Evolutionary conservation across 2,113 vertebrate species (phyloP).

Genomic region (Ardeotis arabs): DNA sequence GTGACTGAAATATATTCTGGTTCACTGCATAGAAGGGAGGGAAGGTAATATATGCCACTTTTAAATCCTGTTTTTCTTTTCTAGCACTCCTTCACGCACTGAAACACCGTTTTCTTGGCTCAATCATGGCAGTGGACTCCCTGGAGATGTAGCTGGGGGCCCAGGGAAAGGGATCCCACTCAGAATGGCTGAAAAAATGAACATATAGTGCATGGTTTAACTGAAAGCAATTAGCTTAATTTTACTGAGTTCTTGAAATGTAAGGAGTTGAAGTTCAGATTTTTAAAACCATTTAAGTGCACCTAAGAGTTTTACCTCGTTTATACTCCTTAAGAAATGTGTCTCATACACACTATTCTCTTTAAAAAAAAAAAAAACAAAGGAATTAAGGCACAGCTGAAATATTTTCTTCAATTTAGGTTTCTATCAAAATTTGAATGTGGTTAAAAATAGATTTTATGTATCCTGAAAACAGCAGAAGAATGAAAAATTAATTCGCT

Average conservation of each 20-base stretch:
- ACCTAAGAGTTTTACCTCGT: not conserved
- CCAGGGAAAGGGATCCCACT: not conserved
- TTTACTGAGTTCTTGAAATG: not conserved
- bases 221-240: not conserved
- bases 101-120: not conserved
- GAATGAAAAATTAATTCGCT: not conserved
- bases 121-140: not conserved
- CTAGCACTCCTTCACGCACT: not conserved
- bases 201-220: not conserved
- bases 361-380: not conserved
- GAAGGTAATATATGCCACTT: not conserved
- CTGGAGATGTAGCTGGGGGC: not conserved
- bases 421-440: not conserved
- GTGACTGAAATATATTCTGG: not conserved
- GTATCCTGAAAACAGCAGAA: not conserved
- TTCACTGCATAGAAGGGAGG: not conserved
- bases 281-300: not conserved
- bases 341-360: not conserved
- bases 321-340: not conserved
- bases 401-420: not conserved
- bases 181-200: not conserved
- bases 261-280: not conserved
- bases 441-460: constrained; percentile 24
- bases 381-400: not conserved
- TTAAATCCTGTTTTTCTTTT: not conserved